phyloP scores from a whole-genome alignment of 2,113 vertebrate genomes.

The Cichladusa arquata region DNA sequence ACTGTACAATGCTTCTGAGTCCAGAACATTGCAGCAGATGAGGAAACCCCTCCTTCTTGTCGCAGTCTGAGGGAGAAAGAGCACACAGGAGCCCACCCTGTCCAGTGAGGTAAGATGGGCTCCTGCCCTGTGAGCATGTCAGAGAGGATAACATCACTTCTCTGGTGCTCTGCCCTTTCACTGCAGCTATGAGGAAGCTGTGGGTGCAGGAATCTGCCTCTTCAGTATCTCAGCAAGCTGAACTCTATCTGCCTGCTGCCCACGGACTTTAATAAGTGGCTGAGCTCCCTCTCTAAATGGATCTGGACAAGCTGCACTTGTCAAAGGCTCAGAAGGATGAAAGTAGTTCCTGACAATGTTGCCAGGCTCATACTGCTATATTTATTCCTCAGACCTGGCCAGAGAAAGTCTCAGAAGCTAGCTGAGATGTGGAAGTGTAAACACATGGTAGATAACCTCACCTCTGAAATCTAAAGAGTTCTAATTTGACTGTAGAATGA shows the following conservation, averaged over 20 bases:
- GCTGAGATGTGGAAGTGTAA: neutral
- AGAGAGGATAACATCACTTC: neutral
- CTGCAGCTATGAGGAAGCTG: neutral
- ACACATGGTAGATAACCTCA: neutral
- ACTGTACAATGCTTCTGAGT: neutral
- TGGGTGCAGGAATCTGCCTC: neutral
- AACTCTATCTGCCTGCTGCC: neutral
- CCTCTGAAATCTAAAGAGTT: neutral
- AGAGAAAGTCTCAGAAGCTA: neutral
- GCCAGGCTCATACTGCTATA: neutral
- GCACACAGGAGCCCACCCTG: rapidly evolving
- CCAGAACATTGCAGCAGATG: neutral
- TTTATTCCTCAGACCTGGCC: neutral
- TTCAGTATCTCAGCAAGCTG: neutral
- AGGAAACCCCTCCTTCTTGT: neutral
- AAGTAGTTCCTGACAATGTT: neutral
- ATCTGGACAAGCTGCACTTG: neutral
- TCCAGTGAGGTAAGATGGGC: neutral
- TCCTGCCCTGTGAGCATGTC: neutral
- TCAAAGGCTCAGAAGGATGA: neutral
- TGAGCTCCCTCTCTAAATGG: neutral
- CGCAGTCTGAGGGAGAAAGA: neutral
- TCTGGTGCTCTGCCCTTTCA: neutral
- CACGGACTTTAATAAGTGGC: rapidly evolving
- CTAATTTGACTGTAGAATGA: neutral